phyloP scores from a whole-genome alignment of 2,113 vertebrate genomes.

The Nannobrachium achirus region DNA sequence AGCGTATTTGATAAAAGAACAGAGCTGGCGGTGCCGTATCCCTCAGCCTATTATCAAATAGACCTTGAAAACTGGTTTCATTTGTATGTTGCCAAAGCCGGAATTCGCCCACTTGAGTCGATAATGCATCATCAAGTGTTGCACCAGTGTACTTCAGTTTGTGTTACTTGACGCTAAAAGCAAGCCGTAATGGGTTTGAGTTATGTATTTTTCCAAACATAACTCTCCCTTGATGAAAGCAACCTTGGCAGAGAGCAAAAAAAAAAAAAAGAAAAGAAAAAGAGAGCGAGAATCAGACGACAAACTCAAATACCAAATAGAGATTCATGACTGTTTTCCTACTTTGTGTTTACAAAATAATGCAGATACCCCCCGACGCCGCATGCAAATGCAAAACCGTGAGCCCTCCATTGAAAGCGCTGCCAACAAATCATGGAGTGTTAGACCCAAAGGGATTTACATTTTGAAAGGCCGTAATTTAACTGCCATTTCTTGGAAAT shows the following conservation, averaged over 20 bases:
- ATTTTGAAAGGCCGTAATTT: conserved; percentile 61
- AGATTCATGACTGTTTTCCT: conserved; percentile 29
- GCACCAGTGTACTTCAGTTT: conserved; percentile 60
- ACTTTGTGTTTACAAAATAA: conserved; percentile 43
- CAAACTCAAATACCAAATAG: conserved; percentile 49
- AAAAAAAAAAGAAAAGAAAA: no score
- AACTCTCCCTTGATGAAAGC: conserved; percentile 56
- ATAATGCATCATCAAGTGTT: conserved; percentile 73
- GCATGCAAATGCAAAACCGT: not conserved
- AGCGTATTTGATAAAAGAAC: no score
- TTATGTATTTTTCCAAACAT: conserved; percentile 62
- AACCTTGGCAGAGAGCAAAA: conserved; percentile 52
- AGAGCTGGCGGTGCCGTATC: not conserved
- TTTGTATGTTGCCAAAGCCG: conserved; percentile 53
- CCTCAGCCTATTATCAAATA: conserved; percentile 40
- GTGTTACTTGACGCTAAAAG: conserved; percentile 65
- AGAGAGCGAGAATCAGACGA: conserved; percentile 45
- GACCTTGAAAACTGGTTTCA: conserved; percentile 38
- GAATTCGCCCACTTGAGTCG: conserved; percentile 65
- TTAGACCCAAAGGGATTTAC: conserved; percentile 49
- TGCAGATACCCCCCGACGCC: not conserved
- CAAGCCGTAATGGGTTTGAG: conserved; percentile 62
- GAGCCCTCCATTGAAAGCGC: not conserved
- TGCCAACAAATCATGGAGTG: conserved; percentile 45
- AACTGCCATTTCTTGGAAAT: conserved; percentile 53